Evolutionary conservation across 2,797 vertebrate species (phyloP).

Genomic region (Crenuchus spilurus): DNA sequence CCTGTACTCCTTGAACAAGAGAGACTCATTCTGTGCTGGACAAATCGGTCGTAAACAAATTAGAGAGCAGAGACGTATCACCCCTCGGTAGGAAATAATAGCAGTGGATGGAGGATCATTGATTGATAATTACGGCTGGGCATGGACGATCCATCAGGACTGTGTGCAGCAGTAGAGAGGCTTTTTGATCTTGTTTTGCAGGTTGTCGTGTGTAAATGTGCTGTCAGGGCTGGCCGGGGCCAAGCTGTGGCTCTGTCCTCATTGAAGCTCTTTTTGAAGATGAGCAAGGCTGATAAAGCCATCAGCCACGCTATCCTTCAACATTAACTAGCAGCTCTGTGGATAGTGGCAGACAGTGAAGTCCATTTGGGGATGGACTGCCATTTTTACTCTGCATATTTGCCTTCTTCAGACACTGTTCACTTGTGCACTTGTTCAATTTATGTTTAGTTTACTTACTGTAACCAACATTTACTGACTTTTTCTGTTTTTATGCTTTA

Average conservation of each 20-base stretch:
- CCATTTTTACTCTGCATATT: slow-evolving; percentile 13
- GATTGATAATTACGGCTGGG: slow-evolving; percentile 53
- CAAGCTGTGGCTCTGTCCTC: slow-evolving; percentile 60
- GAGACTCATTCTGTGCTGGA: slow-evolving; percentile 5
- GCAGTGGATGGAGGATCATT: slow-evolving; percentile 41
- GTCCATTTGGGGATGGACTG: slow-evolving; percentile 60
- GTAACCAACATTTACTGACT: too few relatives aligned
- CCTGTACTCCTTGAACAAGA: background rate
- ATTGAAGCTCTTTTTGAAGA: slow-evolving; percentile 63
- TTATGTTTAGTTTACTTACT: too few relatives aligned
- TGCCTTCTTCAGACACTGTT: slow-evolving; percentile 41
- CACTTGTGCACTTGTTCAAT: too few relatives aligned
- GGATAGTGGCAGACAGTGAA: slow-evolving; percentile 45
- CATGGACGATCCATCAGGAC: slow-evolving; percentile 35
- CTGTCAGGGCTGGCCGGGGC: slow-evolving; percentile 48
- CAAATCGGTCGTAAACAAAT: slow-evolving; percentile 52
- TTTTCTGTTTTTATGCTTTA: too few relatives aligned
- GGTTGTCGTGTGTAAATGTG: slow-evolving; percentile 55
- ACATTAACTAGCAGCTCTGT: slow-evolving; percentile 57
- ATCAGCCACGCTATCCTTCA: slow-evolving; percentile 63
- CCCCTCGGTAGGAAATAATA: slow-evolving; percentile 37
- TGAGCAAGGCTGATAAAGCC: slow-evolving; percentile 70
- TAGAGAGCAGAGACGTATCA: slow-evolving; percentile 28
- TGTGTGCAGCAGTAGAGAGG: slow-evolving; percentile 22
- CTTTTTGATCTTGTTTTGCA: slow-evolving; percentile 54